Evolutionary conservation across 2,113 vertebrate genomes (phyloP).

Genomic region (Proteles cristata): DNA sequence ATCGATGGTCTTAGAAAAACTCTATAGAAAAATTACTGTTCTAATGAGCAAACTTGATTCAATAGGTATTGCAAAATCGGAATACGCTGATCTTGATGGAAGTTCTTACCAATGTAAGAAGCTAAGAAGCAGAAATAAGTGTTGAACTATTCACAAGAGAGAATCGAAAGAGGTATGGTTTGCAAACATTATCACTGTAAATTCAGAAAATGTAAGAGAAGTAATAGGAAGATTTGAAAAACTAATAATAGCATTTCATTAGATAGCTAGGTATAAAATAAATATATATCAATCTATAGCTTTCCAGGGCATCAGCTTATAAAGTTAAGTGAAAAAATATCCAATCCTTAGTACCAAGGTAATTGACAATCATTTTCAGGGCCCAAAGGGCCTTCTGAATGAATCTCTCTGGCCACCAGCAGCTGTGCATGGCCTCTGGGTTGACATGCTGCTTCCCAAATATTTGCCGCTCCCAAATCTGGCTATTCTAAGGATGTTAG

Average conservation of each 20-base stretch:
- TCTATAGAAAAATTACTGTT: constrained; percentile 9
- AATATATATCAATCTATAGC: neutral
- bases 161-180: constrained; percentile 20
- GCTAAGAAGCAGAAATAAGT: constrained; percentile 16
- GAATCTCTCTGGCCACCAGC: neutral
- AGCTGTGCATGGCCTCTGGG: fast-evolving
- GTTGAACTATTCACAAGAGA: constrained; percentile 16
- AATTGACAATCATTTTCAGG: neutral
- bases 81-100: neutral
- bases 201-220: constrained; percentile 37
- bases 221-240: constrained; percentile 44
- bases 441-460: no score
- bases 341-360: neutral
- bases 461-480: neutral
- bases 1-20: neutral
- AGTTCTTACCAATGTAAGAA: neutral
- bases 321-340: constrained; percentile 56
- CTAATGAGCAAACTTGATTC: neutral
- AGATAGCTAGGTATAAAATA: constrained; percentile 31
- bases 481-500: neutral
- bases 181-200: neutral
- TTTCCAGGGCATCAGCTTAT: constrained; percentile 24
- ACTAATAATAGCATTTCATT: neutral
- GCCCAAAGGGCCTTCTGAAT: neutral
- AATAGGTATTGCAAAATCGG: constrained; percentile 1